Evolutionary conservation across 2,113 vertebrate species (phyloP).

Genomic region (Myiagra hebetior): DNA sequence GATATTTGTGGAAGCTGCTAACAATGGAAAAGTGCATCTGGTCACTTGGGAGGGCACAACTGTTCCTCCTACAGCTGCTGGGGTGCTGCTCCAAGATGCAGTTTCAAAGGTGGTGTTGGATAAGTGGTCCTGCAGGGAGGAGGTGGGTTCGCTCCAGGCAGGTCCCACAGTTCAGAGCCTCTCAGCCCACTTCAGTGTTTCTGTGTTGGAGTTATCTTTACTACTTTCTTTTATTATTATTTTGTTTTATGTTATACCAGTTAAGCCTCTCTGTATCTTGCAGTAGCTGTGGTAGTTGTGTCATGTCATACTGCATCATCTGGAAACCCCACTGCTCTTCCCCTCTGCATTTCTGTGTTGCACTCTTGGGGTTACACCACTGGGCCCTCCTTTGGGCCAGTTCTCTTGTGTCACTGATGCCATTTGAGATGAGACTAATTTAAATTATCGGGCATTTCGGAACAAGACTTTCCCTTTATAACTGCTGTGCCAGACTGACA

Average conservation of each 20-base stretch:
- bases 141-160: neutral
- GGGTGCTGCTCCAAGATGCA: neutral
- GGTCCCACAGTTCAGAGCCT: neutral
- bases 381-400: neutral
- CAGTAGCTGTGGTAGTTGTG: rapidly evolving
- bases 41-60: neutral
- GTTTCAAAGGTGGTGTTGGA: neutral
- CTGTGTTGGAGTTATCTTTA: neutral
- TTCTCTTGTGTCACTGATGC: neutral
- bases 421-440: neutral
- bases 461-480: neutral
- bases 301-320: neutral
- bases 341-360: neutral
- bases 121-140: neutral
- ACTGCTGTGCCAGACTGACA: neutral
- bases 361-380: neutral
- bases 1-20: neutral
- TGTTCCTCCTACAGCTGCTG: neutral
- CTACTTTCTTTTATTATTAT: neutral
- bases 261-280: neutral
- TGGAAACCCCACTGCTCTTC: neutral
- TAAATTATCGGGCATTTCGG: neutral
- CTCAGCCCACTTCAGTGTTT: neutral
- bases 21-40: neutral
- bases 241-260: neutral